A percentile compares a stretch with the other conserved stretches of the same genome.
These are phyloP conservation scores for Pachycephus smyrnensis DNA, from an alignment of 2,888 invertebrate species.

Conservation along the genomic window DNA sequence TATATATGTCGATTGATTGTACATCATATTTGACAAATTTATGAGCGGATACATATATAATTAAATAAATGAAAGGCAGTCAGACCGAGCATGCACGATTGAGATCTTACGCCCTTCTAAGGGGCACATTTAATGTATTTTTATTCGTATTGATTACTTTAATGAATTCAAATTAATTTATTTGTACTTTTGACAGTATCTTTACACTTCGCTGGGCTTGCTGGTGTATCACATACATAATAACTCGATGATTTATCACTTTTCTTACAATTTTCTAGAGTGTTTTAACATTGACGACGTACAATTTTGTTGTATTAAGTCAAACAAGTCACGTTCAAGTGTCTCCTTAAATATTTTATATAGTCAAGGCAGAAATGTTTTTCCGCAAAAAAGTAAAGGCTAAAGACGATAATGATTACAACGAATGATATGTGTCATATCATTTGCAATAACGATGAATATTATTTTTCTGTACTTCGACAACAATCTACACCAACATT, in stretches of 20 bases:
- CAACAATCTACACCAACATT: background rate
- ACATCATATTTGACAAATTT: background rate
- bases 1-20: background rate
- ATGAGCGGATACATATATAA: background rate
- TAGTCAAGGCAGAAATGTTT: background rate
- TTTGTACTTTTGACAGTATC: slow-evolving; percentile 33
- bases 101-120: background rate
- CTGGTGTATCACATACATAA: slow-evolving; percentile 1
- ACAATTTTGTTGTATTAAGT: background rate
- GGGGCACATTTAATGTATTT: background rate
- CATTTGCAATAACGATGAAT: background rate
- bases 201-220: slow-evolving; percentile 19
- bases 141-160: background rate
- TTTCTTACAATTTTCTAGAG: background rate
- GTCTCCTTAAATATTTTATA: background rate
- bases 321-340: background rate
- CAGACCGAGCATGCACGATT: background rate
- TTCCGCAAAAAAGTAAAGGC: background rate
- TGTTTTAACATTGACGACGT: background rate
- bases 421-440: background rate
- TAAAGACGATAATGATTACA: background rate
- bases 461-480: background rate
- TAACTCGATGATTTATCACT: background rate
- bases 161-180: slow-evolving; percentile 7
- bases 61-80: background rate